These are phyloP conservation scores for Bos taurus DNA, from an alignment of 2,113 vertebrate genomes.

Conservation along the genomic window DNA sequence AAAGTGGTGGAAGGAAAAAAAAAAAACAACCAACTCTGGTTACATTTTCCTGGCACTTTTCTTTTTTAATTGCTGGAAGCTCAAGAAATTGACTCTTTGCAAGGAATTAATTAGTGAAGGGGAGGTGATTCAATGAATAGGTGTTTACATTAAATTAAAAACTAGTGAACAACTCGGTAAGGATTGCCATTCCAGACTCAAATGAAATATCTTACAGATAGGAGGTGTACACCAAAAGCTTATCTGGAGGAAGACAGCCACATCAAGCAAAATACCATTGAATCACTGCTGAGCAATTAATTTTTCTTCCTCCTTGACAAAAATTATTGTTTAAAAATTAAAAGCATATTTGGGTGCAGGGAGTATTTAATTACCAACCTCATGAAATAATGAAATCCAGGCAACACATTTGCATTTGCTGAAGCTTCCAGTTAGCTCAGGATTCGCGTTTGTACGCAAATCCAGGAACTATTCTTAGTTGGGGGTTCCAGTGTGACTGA, in stretches of 20 bases:
- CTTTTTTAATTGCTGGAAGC: constrained; percentile 51
- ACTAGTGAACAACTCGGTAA: neutral
- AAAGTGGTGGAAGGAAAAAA: neutral
- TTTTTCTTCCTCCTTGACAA: constrained; percentile 3
- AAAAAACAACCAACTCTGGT: neutral
- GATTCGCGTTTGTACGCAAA: neutral
- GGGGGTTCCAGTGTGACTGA: neutral
- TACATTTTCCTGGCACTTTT: constrained; percentile 48
- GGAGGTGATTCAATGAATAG: constrained; percentile 14
- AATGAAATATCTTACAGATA: neutral
- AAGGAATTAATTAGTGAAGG: constrained; percentile 54
- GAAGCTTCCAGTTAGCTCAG: neutral
- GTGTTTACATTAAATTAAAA: constrained; percentile 33
- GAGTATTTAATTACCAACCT: constrained; percentile 28
- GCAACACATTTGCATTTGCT: neutral
- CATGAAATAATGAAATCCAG: constrained; percentile 22
- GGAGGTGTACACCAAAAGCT: neutral
- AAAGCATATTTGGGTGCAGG: constrained; percentile 18
- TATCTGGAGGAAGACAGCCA: neutral
- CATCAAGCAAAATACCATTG: neutral
- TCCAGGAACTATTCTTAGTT: neutral
- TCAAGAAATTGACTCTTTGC: constrained; percentile 47
- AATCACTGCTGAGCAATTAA: constrained; percentile 7
- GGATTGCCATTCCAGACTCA: neutral
- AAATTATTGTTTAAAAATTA: constrained; percentile 47